Conservation (phyloP, 2,797 vertebrate genomes). For the Pogoniulus pusillus region DNA sequence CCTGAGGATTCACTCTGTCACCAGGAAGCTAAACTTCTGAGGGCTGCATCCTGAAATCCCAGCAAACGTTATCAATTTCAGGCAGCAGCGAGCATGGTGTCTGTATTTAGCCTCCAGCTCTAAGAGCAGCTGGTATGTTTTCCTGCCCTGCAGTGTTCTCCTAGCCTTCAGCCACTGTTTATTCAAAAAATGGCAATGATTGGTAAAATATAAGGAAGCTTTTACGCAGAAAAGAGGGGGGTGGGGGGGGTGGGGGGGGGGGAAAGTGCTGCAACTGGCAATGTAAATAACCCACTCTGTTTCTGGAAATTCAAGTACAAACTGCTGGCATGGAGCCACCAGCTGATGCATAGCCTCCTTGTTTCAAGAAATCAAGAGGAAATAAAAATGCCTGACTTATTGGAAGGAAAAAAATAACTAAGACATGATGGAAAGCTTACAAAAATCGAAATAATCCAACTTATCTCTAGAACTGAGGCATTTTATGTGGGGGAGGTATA, state of each 20-base stretch:
- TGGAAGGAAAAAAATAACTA: not conserved
- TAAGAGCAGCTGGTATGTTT: not conserved
- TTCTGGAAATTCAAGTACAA: slow-evolving; percentile 48
- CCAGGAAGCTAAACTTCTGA: not conserved
- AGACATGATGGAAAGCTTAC: not conserved
- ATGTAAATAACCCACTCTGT: not conserved
- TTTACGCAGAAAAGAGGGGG: not conserved
- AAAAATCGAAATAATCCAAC: not conserved
- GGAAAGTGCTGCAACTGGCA: slow-evolving; percentile 43
- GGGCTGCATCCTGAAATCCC: not conserved
- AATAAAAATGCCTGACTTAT: not conserved
- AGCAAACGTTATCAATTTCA: not conserved
- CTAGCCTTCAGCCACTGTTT: not conserved
- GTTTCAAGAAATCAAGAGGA: not conserved
- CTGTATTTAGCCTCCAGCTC: not conserved
- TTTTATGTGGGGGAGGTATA: not conserved
- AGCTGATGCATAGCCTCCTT: not conserved
- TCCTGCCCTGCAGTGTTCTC: not conserved
- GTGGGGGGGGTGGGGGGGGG: too few relatives aligned
- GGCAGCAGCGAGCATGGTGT: not conserved
- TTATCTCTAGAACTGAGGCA: not conserved
- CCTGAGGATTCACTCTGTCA: not conserved
- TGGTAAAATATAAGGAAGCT: slow-evolving; percentile 22
- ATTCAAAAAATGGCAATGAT: not conserved
- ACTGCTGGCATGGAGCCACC: not conserved